Evolutionary conservation across 2,888 invertebrate species (phyloP).

Genomic region (Dicyrtomina minuta): DNA sequence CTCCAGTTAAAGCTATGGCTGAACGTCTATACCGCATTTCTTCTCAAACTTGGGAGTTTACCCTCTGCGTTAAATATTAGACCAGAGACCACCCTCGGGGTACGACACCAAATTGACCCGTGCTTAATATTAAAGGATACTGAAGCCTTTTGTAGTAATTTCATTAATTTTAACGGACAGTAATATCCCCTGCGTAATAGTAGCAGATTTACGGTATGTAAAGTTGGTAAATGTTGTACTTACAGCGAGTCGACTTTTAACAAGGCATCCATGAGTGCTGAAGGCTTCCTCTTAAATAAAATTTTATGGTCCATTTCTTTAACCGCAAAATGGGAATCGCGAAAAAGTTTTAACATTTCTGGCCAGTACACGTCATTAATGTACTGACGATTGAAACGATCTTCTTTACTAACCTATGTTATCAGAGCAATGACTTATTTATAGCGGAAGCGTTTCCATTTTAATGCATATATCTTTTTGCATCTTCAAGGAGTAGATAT

Average conservation of each 20-base stretch:
- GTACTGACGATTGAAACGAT: slow-evolving; percentile 9
- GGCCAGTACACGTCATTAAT: slow-evolving; percentile 23
- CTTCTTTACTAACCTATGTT: background rate
- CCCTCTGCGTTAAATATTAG: too few species aligned
- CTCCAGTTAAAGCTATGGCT: too few species aligned
- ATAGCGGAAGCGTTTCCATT: background rate
- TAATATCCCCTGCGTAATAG: too few species aligned
- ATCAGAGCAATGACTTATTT: background rate
- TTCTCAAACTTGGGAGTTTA: too few species aligned
- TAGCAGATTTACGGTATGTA: background rate
- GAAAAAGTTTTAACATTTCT: slow-evolving; percentile 2
- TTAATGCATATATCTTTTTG: too few species aligned
- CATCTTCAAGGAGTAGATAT: background rate
- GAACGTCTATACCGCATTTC: too few species aligned
- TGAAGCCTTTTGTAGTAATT: background rate
- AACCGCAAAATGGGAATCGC: slow-evolving; percentile 7
- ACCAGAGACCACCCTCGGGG: too few species aligned
- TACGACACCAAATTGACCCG: background rate
- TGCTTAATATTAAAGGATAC: too few species aligned
- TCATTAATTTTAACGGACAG: too few species aligned
- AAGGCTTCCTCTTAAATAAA: slow-evolving; percentile 35
- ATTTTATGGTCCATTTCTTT: slow-evolving; percentile 28
- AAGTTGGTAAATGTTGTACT: background rate
- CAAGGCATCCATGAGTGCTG: slow-evolving; percentile 30
- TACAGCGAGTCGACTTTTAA: slow-evolving; percentile 27